Evolutionary conservation across 2,888 invertebrate species (phyloP), one percentile per base, ranked within the genome.

Genomic region (Sialis lutaria): DNA sequence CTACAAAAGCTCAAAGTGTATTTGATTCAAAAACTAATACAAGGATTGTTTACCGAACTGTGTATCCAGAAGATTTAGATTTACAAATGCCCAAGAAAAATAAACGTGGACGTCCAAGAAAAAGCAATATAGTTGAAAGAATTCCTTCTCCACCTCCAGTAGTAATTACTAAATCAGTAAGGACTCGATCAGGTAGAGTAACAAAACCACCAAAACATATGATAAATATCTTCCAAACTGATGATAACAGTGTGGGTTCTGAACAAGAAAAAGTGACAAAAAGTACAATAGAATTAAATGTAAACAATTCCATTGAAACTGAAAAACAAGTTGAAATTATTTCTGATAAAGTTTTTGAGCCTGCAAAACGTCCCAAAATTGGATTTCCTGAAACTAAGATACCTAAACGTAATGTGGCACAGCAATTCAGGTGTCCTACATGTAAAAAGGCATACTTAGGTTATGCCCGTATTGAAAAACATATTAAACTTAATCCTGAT

Each of bases 381-480:
- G 33, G 46, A 47, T 33, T 45, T 40, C n/a, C 48, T 41, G 33
- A 30, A 42, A 44, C 52, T n/a, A 55, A 55, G 40, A 54, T 53
- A 44, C 53, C 52, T 34, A 58, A 56, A 55, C 64, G 71, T 42
- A 69, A 65, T 46, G 67, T 71, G 50, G 64, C 70, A 1, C 61
- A 70, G 40, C 67, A 69, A 43, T 75, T 71, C 55, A 65, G 70
- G 34, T 80, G 79, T 58, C 72, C 73, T 2, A 72, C 71, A n/a
- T 80, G 80, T 60, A 67, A 70, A 46, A 79, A 78, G 58, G 71
- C 74, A 10, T 80, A 79, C 58, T 62, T 79, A 45, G 79, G 78
- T 6, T 65, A 69, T 53, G 70, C 66, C 33, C 70, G 74, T 45
- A 71, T 80, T 64, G 67, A 72, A 13, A 63, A 73, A 48, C 81